phyloP scores from a whole-genome alignment of 2,113 vertebrate genomes.

The Megaceryle torquata region DNA sequence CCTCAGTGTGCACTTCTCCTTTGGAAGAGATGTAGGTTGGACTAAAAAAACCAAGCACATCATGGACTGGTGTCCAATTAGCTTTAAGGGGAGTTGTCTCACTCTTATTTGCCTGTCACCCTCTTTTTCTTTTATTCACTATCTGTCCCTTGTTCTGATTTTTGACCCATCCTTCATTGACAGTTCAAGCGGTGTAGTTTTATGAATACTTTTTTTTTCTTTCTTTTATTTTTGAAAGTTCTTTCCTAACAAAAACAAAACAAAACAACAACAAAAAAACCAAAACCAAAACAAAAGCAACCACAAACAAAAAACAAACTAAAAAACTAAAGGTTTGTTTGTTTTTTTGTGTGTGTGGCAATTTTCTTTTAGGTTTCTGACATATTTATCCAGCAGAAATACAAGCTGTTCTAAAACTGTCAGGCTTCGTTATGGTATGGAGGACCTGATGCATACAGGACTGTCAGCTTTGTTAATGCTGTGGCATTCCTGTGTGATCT shows the following conservation, averaged over 20 bases:
- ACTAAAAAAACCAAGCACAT: neutral
- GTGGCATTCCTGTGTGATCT: neutral
- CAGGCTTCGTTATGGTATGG: neutral
- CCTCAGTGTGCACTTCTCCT: neutral
- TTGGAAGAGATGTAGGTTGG: neutral
- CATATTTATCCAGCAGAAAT: slow-evolving; percentile 15
- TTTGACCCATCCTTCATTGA: neutral
- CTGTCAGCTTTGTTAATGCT: neutral
- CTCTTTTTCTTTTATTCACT: neutral
- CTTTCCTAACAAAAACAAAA: neutral
- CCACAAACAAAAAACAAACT: too few species aligned
- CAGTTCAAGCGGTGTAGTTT: neutral
- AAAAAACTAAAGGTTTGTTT: too few species aligned
- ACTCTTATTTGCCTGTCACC: neutral
- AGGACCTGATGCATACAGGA: neutral
- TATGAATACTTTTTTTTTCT: neutral
- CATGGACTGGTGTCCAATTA: neutral
- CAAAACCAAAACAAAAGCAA: too few species aligned
- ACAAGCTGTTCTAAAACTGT: neutral
- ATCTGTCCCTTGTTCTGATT: neutral
- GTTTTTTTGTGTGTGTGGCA: neutral
- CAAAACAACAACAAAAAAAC: too few species aligned
- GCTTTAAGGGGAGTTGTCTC: neutral
- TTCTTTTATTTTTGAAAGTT: neutral
- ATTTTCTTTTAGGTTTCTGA: slow-evolving; percentile 18